Base-by-base conservation (phyloP, 2,113 vertebrate genomes). In the Lepisosteus osseus region DNA sequence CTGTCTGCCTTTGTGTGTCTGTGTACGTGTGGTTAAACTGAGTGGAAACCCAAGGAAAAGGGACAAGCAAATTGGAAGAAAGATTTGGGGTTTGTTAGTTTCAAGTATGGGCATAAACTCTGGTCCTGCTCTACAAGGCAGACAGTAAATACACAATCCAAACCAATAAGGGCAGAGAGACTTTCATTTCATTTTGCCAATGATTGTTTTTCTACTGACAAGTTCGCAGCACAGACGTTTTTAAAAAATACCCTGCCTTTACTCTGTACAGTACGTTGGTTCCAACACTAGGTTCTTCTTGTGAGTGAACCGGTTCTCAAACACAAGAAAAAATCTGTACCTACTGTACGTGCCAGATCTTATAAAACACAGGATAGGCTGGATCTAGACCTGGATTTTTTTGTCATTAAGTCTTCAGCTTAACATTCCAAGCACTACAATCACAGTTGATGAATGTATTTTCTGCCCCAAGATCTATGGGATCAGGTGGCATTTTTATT, bases 401-500 rank as follows among this genome's bases (percentile, higher is more conserved):
- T 72, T 1, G 44, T 57, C 63, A 55, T 62, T 12, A 13, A 71
- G 75, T 43, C 44, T 70, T 65, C 54, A 41, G 61, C 73, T 69
- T 15, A 0, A 14, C 40, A 68, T 47, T 65, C 7, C 70, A 71
- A 57, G 14, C 65, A 42, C 44, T 71, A 69, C 43, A 43, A 54
- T 54, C 4, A 65, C 45, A 67, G 59, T 13, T 63, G 42, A 29
- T 44, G 14, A 68, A 41, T 63, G 12, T 55, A 15, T 55, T 65
- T 12, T 67, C 8, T 43, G 44, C 7, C 9, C 41, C 54, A 15
- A 15, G 54, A 72, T 17, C 29, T 43, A 40, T 59, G 54, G 69
- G 74, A 74, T 78, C 68, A 79, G 74, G 69, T 70, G 61, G 71
- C 70, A 6, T 73, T 80, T 81, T 82, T 73, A 80, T 84, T 78